A percentile compares a stretch with the other conserved stretches of the same genome.
These are phyloP conservation scores for Hypselothyrea guttata DNA, from an alignment of 2,888 invertebrate genomes.

Conservation along the genomic window DNA sequence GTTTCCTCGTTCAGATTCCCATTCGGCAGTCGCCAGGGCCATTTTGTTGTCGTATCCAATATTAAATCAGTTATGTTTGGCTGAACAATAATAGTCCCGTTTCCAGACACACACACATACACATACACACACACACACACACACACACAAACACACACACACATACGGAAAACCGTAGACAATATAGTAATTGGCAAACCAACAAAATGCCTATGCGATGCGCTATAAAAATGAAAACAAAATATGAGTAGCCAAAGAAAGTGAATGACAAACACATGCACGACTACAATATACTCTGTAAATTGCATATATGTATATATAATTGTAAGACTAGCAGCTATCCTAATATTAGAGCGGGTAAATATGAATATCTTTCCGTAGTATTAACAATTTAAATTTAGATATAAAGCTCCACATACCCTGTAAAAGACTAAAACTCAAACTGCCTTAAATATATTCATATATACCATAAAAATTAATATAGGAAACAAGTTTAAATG, in stretches of 20 bases:
- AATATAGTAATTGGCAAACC: slow-evolving; percentile 63
- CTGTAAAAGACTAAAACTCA: no score
- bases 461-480: neutral
- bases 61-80: slow-evolving; percentile 65
- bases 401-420: no score
- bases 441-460: neutral
- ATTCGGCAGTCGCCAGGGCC: slow-evolving; percentile 32
- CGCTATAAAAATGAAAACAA: slow-evolving; percentile 44
- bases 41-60: slow-evolving; percentile 52
- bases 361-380: no score
- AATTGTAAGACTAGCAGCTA: no score
- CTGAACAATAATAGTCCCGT: slow-evolving; percentile 45
- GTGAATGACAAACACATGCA: neutral
- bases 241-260: slow-evolving; percentile 25
- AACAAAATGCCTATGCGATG: slow-evolving; percentile 52
- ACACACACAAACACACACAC: slow-evolving; percentile 18
- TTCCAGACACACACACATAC: neutral
- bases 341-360: no score
- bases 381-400: no score
- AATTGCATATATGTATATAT: no score
- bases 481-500: neutral
- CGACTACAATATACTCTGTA: slow-evolving; percentile 9
- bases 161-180: slow-evolving; percentile 36
- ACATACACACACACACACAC: slow-evolving; percentile 13
- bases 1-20: no score